Base-by-base conservation (phyloP, 1,140 invertebrate genomes). In the Hycleus cichorii region DNA sequence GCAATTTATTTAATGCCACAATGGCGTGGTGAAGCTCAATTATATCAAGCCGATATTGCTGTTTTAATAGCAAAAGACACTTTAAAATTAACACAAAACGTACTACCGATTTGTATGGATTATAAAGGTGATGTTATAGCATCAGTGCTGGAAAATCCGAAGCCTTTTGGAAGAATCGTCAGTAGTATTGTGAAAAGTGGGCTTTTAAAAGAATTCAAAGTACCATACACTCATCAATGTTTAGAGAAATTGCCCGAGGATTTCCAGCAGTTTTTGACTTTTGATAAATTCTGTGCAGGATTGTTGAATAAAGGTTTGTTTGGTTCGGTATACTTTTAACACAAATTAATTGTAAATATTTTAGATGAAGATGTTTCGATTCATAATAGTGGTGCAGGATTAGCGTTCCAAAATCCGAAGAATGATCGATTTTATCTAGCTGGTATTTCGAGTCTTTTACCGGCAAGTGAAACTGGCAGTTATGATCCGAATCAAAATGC, bases 221-320 rank as follows among this genome's bases (percentile, higher is more conserved):
- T 18, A 18, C 18, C 18, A 18, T 18, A 18, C 18, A 1, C 1
- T 0, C 18, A 18, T 18, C 18, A 53, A 32, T 53, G 51, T 46
- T 11, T n/a, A 32, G 12, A 24, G 2, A 7, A 53, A 24, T 38
- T 53, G 8, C 42, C 51, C 5, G 51, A 53, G 32, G 32, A 53
- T 27, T 44, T 46, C 12, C 38, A 45, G 45, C 32, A 27, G 27
- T 53, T 45, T 45, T 7, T 53, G 24, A 53, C 40, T 27, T 25
- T 24, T 10, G 51, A 53, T 53, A 53, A 53, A 45, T 12, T 53
- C 8, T 53, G 51, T 53, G 42, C 42, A 9, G 51, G 51, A 10
- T 53, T 18, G 46, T 45, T 45, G 45, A 18, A 53, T 11, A 2
- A 45, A 11, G 39, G 51, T 53, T 32, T 32, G 4, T 7, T 32